Percentiles rank a stretch among this genome's conserved stretches.
Conservation (phyloP, 2,797 vertebrate genomes). For the Chloroceryle inda region DNA sequence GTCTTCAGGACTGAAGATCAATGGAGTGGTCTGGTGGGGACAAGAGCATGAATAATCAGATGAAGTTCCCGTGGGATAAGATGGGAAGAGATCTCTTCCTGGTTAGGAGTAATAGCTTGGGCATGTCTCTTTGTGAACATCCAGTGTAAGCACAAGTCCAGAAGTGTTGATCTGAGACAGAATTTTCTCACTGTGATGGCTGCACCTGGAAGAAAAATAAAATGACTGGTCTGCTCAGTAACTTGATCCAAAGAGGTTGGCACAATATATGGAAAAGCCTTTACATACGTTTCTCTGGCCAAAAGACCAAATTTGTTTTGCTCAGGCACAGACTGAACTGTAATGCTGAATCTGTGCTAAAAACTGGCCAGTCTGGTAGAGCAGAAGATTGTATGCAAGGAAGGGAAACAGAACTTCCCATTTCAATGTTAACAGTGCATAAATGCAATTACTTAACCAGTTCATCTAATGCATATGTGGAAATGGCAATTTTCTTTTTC, state of each 20-base stretch:
- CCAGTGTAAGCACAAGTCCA: neutral
- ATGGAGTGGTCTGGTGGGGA: neutral
- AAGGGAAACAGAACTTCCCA: neutral
- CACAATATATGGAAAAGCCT: neutral
- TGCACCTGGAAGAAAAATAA: neutral
- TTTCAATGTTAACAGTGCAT: neutral
- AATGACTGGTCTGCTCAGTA: neutral
- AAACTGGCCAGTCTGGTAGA: neutral
- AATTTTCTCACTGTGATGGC: neutral
- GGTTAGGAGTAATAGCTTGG: neutral
- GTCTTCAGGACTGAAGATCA: neutral
- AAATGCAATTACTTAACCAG: neutral
- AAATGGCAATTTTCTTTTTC: neutral
- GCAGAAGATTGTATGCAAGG: neutral
- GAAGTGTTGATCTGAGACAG: neutral
- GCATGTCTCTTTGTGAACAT: neutral
- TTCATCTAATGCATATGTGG: neutral
- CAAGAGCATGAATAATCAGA: neutral
- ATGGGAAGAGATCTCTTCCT: neutral
- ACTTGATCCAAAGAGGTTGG: neutral
- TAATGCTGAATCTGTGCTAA: neutral
- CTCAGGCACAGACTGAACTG: neutral
- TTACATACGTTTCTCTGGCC: neutral
- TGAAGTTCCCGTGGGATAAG: neutral
- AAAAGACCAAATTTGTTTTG: neutral